Base-by-base conservation (phyloP, 2,888 invertebrate species). In the Hemithea aestivaria region DNA sequence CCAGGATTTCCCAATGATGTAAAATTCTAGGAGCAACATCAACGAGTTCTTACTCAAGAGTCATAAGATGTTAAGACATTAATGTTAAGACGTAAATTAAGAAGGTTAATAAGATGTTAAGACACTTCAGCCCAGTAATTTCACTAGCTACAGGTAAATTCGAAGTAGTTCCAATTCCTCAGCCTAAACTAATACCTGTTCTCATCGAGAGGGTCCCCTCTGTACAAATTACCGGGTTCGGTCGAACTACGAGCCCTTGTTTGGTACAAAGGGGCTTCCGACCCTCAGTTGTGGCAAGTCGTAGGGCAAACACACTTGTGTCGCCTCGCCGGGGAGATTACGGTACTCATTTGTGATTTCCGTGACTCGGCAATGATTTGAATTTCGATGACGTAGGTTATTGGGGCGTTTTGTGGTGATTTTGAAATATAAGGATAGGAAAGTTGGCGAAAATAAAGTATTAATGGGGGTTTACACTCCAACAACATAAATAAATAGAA, bases 261-360 rank as follows among this genome's bases (percentile, higher is more conserved):
- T 57, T 51, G 57, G 58, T 48, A 69, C 58, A 69, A 73, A 72
- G 63, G 70, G 69, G 68, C 56, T 62, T 54, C 53, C 65, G 63
- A 68, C 73, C 78, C 78, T 71, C 66, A 66, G 64, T 76, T 70
- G 74, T 62, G 71, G 67, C 66, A 67, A 69, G 65, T 60, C 69
- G 56, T 51, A 68, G 67, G 66, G 68, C 73, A 82, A 80, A 81
- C 74, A 74, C 68, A 73, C 69, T 71, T 63, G 69, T 56, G 51
- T 45, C 47, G 38, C 43, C 45, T 47, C 35, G 27, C 56, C 58
- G 61, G 67, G 67, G 61, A 65, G 61, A 60, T 48, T 53, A 54
- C 56, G 53, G 46, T 49, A 52, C 56, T 59, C 66, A 73, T 73
- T 72, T 66, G 56, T 52, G 54, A 56, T 58, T 59, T 52, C 45